These are phyloP conservation scores for Petrocephalus microphthalmus DNA, from an alignment of 2,113 vertebrate species.

Conservation along the genomic window DNA sequence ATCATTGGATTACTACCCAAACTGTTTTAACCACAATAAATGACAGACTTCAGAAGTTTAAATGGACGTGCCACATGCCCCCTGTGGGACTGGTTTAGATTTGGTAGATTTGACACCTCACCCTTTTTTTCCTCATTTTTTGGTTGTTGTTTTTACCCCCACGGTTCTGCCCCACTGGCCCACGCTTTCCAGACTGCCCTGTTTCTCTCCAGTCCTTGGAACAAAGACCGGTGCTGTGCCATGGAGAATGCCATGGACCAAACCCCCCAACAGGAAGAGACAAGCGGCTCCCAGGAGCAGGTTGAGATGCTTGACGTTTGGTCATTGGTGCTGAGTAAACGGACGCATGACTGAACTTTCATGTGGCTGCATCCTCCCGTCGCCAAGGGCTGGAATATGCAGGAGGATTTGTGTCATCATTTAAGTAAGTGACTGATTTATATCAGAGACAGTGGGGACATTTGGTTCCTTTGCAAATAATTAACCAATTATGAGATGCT, in stretches of 20 bases:
- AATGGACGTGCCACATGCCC: not conserved
- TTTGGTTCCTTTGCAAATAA: not conserved
- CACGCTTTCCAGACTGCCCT: not conserved
- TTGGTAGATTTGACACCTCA: not conserved
- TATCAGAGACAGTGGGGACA: not conserved
- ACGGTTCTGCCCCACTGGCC: not conserved
- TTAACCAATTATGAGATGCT: conserved; percentile 72
- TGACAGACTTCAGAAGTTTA: not conserved
- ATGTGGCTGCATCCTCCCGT: not conserved
- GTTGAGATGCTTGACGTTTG: not conserved
- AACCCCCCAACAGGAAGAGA: not conserved
- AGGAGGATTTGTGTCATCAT: not conserved
- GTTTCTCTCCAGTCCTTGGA: not conserved
- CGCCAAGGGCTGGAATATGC: not conserved
- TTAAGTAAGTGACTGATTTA: not conserved
- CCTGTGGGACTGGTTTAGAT: not conserved
- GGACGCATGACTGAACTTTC: no score
- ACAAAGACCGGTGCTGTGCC: not conserved
- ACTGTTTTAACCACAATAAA: not conserved
- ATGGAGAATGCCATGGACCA: not conserved
- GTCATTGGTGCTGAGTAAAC: not conserved
- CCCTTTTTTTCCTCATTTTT: not conserved
- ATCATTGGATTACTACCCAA: not conserved
- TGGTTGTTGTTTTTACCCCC: not conserved
- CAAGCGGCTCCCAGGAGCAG: not conserved